Percentiles rank a stretch among this genome's conserved stretches.
These are phyloP conservation scores for Drosophila lacicola DNA, from an alignment of 2,888 invertebrate species.

Conservation along the genomic window DNA sequence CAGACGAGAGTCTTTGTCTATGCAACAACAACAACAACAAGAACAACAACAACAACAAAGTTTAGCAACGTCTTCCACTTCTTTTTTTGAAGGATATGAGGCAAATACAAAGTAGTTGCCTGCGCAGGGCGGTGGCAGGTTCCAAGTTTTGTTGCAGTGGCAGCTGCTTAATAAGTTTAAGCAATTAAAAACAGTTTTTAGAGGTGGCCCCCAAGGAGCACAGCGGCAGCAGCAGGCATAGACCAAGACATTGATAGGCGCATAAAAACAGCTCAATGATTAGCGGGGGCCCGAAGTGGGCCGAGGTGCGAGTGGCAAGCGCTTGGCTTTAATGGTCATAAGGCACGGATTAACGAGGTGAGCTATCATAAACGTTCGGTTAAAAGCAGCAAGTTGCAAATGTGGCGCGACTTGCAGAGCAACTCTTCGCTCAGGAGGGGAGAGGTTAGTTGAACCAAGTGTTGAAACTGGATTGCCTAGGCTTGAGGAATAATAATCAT, in stretches of 20 bases:
- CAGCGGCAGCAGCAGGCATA: constrained; percentile 7
- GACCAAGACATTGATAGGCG: constrained; percentile 72
- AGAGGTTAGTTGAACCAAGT: neutral
- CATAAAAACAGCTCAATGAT: constrained; percentile 59
- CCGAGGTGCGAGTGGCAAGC: neutral
- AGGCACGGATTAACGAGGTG: constrained; percentile 59
- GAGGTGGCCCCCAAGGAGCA: constrained; percentile 50
- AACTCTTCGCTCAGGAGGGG: neutral
- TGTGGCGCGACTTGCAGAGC: constrained; percentile 9
- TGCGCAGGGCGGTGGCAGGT: constrained; percentile 38
- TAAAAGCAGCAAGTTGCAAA: constrained; percentile 33
- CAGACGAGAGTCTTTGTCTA: constrained; percentile 69
- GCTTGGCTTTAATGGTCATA: constrained; percentile 24
- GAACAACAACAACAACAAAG: constrained; percentile 30
- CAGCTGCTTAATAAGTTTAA: constrained; percentile 78
- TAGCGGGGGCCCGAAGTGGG: constrained; percentile 2
- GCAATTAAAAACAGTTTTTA: constrained; percentile 75
- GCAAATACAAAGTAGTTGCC: constrained; percentile 63
- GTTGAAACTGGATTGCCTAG: neutral
- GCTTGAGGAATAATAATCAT: constrained; percentile 6
- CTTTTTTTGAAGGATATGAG: constrained; percentile 60
- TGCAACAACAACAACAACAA: constrained; percentile 49
- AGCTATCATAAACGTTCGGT: constrained; percentile 48
- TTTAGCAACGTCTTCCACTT: constrained; percentile 24
- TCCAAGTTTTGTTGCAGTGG: constrained; percentile 59